Conservation (phyloP, 2,888 invertebrate genomes). For the Drosophila lacicola region DNA sequence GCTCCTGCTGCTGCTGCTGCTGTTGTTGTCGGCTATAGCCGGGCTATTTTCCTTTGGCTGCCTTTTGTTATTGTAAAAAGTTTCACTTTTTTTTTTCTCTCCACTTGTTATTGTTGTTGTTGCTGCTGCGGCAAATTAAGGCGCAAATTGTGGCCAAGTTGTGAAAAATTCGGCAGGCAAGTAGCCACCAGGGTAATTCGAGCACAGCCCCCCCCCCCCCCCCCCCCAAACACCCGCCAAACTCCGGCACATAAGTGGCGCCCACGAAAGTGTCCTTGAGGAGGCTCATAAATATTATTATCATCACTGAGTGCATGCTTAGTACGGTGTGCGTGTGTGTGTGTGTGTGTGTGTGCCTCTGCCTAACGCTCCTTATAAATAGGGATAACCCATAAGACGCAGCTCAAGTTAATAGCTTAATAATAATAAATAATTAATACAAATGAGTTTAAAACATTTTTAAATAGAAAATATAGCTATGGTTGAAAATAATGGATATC, state of each 20-base stretch:
- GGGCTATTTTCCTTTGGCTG: slow-evolving; percentile 44
- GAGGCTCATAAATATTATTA: slow-evolving; percentile 81
- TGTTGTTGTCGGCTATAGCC: slow-evolving; percentile 48
- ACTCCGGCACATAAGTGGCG: slow-evolving; percentile 64
- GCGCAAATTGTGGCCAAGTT: slow-evolving; percentile 82
- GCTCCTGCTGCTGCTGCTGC: slow-evolving; percentile 20
- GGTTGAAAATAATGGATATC: too few relatives aligned
- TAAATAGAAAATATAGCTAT: too few relatives aligned
- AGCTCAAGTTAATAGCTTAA: too few relatives aligned
- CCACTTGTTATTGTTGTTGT: slow-evolving; percentile 23
- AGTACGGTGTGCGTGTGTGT: slow-evolving; percentile 20
- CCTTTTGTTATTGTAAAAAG: slow-evolving; percentile 69
- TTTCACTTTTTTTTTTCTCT: slow-evolving; percentile 63
- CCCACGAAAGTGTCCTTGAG: slow-evolving; percentile 77
- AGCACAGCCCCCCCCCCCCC: slow-evolving; percentile 15
- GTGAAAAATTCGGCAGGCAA: slow-evolving; percentile 67
- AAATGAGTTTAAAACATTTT: too few relatives aligned
- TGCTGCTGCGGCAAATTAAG: slow-evolving; percentile 76
- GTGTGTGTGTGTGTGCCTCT: slow-evolving; percentile 5
- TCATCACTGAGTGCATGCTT: slow-evolving; percentile 61
- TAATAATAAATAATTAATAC: too few relatives aligned
- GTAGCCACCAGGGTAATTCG: slow-evolving; percentile 79
- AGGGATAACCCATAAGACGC: background rate
- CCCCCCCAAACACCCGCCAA: background rate
- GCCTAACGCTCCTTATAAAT: background rate